Percentiles rank a stretch among this genome's conserved stretches.
Evolutionary conservation across 1,140 invertebrate species (phyloP).

Genomic region (Chionoecetes opilio): DNA sequence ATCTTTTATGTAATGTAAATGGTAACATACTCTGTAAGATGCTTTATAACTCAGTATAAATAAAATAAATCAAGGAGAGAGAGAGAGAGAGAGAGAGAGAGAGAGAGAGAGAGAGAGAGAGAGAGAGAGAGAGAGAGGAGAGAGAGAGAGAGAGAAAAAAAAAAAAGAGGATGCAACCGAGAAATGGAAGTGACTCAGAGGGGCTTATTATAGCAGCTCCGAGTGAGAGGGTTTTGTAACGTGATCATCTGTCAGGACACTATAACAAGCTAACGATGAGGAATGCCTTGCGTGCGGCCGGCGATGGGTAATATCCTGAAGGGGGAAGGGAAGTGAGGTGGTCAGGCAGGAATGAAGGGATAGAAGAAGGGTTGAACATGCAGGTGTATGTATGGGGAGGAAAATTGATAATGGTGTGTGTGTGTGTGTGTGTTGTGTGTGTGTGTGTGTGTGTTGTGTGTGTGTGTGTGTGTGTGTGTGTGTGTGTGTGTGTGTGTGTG

Average conservation of each 20-base stretch:
- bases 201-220: neutral
- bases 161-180: neutral
- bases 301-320: neutral
- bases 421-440: neutral
- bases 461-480: neutral
- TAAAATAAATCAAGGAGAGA: too few relatives aligned
- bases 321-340: neutral
- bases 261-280: neutral
- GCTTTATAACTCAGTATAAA: too few relatives aligned
- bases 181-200: neutral
- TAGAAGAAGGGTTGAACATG: neutral
- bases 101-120: neutral
- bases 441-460: slow-evolving; percentile 2
- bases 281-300: too few relatives aligned
- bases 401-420: too few relatives aligned
- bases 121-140: slow-evolving; percentile 10
- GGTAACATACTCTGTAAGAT: too few relatives aligned
- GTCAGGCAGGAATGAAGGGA: neutral
- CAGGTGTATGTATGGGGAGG: neutral
- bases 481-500: neutral
- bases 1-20: too few relatives aligned
- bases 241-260: slow-evolving; percentile 15
- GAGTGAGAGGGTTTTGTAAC: neutral
- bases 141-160: neutral
- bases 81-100: too few relatives aligned